A percentile compares a stretch with the other conserved stretches of the same genome.
phyloP scores from a whole-genome alignment of 2,888 invertebrate species.

The Pelosia muscerda region DNA sequence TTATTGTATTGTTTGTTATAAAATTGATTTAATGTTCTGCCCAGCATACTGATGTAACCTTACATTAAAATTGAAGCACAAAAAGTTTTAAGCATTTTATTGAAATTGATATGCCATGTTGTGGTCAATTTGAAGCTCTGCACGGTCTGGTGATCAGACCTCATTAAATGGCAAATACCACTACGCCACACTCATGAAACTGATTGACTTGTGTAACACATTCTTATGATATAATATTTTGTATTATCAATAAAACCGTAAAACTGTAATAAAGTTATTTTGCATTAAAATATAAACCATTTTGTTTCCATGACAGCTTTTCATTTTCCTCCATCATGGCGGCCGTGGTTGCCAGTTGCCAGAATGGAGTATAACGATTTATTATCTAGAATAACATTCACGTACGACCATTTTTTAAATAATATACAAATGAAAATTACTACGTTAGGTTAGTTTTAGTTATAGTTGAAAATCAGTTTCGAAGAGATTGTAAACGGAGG shows the following conservation, averaged over 20 bases:
- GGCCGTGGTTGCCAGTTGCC: background rate
- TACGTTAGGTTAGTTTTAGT: too few species aligned
- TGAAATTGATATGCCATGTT: constrained; percentile 21
- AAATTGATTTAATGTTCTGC: too few species aligned
- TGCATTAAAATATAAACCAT: background rate
- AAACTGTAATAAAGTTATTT: background rate
- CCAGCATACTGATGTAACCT: too few species aligned
- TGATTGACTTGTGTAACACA: constrained; percentile 34
- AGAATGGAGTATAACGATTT: background rate
- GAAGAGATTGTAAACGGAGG: too few species aligned
- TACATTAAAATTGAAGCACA: too few species aligned
- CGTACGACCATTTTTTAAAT: too few species aligned
- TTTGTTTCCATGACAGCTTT: constrained; percentile 4
- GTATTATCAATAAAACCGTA: too few species aligned
- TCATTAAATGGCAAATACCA: constrained; percentile 43
- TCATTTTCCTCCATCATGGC: background rate
- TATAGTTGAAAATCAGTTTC: too few species aligned
- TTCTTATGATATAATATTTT: constrained; percentile 23
- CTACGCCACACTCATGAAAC: constrained; percentile 32
- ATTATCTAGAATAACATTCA: background rate
- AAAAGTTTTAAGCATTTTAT: constrained; percentile 1
- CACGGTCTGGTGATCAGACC: constrained; percentile 23
- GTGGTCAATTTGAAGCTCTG: constrained; percentile 6
- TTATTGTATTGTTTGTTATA: too few species aligned
- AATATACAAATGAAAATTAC: too few species aligned